Base-by-base conservation (phyloP, 2,113 vertebrate genomes). In the Xyliphius kryptos region DNA sequence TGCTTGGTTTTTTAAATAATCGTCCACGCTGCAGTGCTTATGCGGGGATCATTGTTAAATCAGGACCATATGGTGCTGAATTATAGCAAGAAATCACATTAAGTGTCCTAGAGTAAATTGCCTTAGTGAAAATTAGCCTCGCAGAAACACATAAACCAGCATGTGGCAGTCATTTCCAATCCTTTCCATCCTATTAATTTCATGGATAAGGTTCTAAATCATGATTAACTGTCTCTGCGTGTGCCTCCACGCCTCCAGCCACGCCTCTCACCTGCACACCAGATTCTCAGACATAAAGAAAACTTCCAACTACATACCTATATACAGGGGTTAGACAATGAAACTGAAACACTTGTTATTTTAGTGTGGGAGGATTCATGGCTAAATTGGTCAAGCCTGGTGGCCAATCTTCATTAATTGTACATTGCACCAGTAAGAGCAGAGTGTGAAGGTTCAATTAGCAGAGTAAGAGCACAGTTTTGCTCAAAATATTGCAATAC, bases 171-270 rank as follows among this genome's bases (percentile, higher is more conserved):
- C 40, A 50, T 20, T 52, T 49, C 26, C 40, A 5, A 15, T 49
- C 22, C 65, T 52, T 68, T 57, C 54, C 40, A 17, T 58, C 38
- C 66, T 40, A 72, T 76, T 79, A 71, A 67, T 78, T 73, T 73
- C 37, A 37, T 48, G 49, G 38, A 55, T 72, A 11, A 16, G 54
- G 14, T 53, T 62, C 66, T 69, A 63, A 61, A 70, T 63, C 47
- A 19, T 43, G 55, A 57, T 57, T 43, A 57, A 57, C 17, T 19
- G 19, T 57, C 55, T 57, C 55, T 20, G 20, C 17, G 38, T n/a
- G 43, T 38, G 13, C 37, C n/a, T 43, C 55, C 12, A 1, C 11
- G 14, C 38, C 51, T 19, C n/a, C 12, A 14, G 38, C 7, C 58
- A 37, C 10, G 51, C 47, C 47, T 47, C 63, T 66, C 60, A 62